Evolutionary conservation across 2,888 invertebrate genomes (phyloP), one percentile per base, ranked within the genome.

Genomic region (Phortica magna): DNA sequence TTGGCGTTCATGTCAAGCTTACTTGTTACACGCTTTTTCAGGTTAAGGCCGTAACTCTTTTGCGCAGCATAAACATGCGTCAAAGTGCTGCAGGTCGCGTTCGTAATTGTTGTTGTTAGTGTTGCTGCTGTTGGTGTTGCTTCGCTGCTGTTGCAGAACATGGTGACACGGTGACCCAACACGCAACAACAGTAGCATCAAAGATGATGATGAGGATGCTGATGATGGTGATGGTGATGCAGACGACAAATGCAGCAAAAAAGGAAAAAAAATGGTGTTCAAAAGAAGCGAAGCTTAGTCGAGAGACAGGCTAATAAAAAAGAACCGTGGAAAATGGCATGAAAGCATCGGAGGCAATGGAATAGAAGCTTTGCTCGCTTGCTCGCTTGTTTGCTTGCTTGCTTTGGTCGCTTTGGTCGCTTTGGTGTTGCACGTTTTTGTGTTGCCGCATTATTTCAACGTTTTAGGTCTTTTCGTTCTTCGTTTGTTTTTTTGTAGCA

Each of bases 381-480:
- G 43, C 7, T 48, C 48, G 48, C 14, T 48, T 9, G 48, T 2
- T 48, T 48, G 48, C 14, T 48, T 0, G 48, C 14, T 48, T 48
- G 31, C 31, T 31, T 31, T 31, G 31, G 31, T 31, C 31, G 31
- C 31, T 31, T 31, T 31, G 31, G 31, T 31, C 31, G 31, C 31
- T 31, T 31, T 31, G 31, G 31, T 31, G 31, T 31, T 31, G 41
- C 41, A 10, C 67, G 31, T 31, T 43, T 41, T 43, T 42, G 31
- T 72, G 72, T 57, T 59, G 41, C 39, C 59, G 72, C 68, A 71
- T 71, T 71, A 71, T 71, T 71, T 55, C 70, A 71, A 7, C 41
- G 42, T 14, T 53, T 61, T 31, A 31, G 31, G 31, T 31, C 31
- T 31, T 31, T 31, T 31, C 31, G 31, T 31, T 31, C 31, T 31